A percentile compares a stretch with the other conserved stretches of the same genome.
phyloP scores from a whole-genome alignment of 2,797 vertebrate species.

The Eospalax fontanierii region DNA sequence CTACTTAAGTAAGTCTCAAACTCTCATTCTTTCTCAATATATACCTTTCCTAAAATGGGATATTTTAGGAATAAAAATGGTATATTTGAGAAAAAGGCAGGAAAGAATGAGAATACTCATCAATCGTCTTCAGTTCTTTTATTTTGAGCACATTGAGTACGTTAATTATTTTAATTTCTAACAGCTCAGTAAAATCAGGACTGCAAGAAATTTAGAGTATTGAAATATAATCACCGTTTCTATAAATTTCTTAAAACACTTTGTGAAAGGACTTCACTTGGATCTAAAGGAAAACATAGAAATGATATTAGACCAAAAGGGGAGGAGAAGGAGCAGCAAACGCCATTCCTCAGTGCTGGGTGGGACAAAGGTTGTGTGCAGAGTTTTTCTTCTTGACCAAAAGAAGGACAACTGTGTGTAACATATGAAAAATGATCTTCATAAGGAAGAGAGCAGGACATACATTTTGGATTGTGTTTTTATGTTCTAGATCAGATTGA shows the following conservation, averaged over 20 bases:
- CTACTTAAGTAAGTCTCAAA: not conserved
- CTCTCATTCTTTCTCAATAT: not conserved
- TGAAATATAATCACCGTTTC: not conserved
- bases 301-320: not conserved
- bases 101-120: not conserved
- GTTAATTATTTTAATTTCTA: conserved; percentile 20
- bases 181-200: not conserved
- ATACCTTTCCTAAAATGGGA: not conserved
- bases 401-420: not conserved
- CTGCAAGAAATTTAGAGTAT: not conserved
- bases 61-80: too few species aligned
- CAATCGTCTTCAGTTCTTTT: not conserved
- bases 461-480: not conserved
- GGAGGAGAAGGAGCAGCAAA: not conserved
- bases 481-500: not conserved
- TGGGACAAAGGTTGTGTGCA: conserved; percentile 1
- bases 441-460: not conserved
- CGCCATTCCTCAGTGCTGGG: not conserved
- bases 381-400: not conserved
- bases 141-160: not conserved
- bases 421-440: not conserved
- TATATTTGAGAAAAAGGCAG: too few species aligned
- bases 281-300: not conserved
- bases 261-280: not conserved
- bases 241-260: not conserved